phyloP scores from a whole-genome alignment of 2,888 invertebrate species.

The Adelphocoris suturalis region DNA sequence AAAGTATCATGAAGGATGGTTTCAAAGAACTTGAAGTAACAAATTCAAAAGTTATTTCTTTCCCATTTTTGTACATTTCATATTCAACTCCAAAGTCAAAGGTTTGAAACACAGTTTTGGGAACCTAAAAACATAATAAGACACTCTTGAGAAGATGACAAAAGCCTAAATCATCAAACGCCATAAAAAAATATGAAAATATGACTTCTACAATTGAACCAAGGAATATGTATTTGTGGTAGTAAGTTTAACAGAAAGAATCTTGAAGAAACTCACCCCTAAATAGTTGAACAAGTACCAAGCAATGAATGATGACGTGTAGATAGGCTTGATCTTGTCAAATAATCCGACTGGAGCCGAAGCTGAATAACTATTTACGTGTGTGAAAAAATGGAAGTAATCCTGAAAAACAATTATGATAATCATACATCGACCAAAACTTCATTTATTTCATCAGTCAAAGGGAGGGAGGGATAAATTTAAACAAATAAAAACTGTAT shows the following conservation, averaged over 20 bases:
- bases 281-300: neutral
- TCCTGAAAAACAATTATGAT: neutral
- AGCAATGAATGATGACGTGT: neutral
- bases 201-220: neutral
- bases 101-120: neutral
- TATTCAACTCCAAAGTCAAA: neutral
- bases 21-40: slow-evolving; percentile 2
- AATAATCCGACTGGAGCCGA: neutral
- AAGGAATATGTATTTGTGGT: no score
- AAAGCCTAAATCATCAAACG: neutral
- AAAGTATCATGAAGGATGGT: neutral
- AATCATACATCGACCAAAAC: neutral
- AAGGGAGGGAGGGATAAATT: no score
- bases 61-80: neutral
- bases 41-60: slow-evolving; percentile 20
- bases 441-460: no score
- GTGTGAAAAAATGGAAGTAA: neutral
- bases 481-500: no score
- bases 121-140: neutral
- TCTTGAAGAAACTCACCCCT: neutral
- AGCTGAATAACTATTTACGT: neutral
- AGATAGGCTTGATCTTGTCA: neutral
- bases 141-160: neutral
- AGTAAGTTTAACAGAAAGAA: neutral
- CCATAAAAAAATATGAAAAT: neutral